Evolutionary conservation across 2,113 vertebrate species (phyloP), one percentile per base, ranked within the genome.

Genomic region (Origma solitaria): DNA sequence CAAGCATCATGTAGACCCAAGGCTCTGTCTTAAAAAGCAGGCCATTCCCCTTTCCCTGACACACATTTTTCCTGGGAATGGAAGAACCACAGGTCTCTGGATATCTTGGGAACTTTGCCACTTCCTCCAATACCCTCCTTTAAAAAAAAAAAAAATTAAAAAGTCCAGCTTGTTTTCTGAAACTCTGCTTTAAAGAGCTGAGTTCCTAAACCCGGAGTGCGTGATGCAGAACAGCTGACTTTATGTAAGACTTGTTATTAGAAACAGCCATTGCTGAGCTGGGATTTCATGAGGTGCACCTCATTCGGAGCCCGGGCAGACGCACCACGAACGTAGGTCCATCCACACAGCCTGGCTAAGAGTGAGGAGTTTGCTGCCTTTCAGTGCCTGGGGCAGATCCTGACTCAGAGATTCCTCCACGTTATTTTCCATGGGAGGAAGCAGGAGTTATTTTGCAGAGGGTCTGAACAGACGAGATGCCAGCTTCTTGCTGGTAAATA

Each of bases 401-500:
- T 95, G 92, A 95, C 95, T 96, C 93, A 94, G 92, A 94, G 85
- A 71, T 94, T 95, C 88, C 68, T 92, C 77, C 92, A 80, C 13
- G 8, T 82, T 92, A 78, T 96, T 97, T 96, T 97, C 96, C 95
- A 87, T n/a, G 73, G 94, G 42, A 88, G 37, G 86, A 90, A 66
- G 54, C 61, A 88, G 71, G 31, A 85, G 49, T 82, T 92, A 28
- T 30, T 61, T 73, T 73, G 86, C 82, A 94, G 75, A 91, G 88
- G 94, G 84, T 83, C 88, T 65, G 92, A 90, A 33, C 47, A 56
- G 73, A 78, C 3, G 16, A 69, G 51, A 92, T 94, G 95, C 93
- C 94, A 97, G 64, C 22, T 82, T 91, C 83, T 94, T 45, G 66
- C 92, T 92, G 95, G 90, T 91, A 92, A 97, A 96, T 62, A 78